phyloP scores from a whole-genome alignment of 2,888 invertebrate genomes.

The Tachystola acroxantha region DNA sequence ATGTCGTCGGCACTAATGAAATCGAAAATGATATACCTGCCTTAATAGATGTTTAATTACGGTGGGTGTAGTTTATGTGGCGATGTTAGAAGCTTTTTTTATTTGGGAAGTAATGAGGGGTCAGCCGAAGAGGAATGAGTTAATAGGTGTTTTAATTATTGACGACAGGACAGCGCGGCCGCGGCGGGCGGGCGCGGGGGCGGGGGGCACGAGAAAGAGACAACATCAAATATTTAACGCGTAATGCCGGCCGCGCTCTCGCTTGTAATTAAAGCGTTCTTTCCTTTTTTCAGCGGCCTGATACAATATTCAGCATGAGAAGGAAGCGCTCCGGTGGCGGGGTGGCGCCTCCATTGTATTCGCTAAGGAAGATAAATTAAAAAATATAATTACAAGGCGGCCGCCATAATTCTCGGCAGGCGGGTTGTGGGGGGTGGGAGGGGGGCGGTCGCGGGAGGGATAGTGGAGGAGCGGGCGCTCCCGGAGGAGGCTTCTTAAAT shows the following conservation, averaged over 20 bases:
- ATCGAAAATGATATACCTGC: constrained; percentile 9
- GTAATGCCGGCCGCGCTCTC: constrained; percentile 73
- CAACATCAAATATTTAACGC: constrained; percentile 76
- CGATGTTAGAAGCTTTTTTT: constrained; percentile 38
- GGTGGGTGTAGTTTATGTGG: constrained; percentile 21
- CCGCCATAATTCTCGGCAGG: constrained; percentile 80
- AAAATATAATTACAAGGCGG: constrained; percentile 84
- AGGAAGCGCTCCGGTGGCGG: constrained; percentile 75
- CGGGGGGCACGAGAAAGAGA: constrained; percentile 59
- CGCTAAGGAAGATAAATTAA: constrained; percentile 85
- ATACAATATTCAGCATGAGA: constrained; percentile 79
- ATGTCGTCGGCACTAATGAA: background rate
- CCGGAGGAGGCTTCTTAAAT: constrained; percentile 79
- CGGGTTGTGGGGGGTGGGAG: constrained; percentile 52
- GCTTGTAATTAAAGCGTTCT: constrained; percentile 78
- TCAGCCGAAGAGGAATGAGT: constrained; percentile 70
- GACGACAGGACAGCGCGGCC: constrained; percentile 42
- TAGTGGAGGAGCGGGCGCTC: constrained; percentile 75
- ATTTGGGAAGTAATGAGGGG: constrained; percentile 59
- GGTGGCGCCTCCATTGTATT: constrained; percentile 79
- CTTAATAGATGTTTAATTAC: constrained; percentile 20
- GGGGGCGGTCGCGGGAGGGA: constrained; percentile 36
- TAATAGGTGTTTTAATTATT: constrained; percentile 76
- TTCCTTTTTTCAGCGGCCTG: constrained; percentile 78
- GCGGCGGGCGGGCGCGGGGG: constrained; percentile 32